A percentile compares a stretch with the other conserved stretches of the same genome.
Evolutionary conservation across 2,797 vertebrate species (phyloP).

Genomic region (Ctenochaetus hawaiiensis): DNA sequence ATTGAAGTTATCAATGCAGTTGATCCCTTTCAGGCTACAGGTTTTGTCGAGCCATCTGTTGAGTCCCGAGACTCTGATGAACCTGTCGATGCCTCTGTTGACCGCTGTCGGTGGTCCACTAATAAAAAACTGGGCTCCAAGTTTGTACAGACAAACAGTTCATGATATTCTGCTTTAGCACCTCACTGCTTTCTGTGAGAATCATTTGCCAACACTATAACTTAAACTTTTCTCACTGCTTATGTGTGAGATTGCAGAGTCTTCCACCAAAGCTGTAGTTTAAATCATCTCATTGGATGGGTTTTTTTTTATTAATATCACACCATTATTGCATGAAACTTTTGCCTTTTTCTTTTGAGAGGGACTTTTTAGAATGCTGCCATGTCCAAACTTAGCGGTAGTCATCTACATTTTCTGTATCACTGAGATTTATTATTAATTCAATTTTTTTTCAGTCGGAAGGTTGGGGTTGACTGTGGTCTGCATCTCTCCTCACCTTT

Average conservation of each 20-base stretch:
- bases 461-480: neutral
- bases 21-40: slow-evolving; percentile 7
- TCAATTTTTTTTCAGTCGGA: neutral
- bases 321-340: neutral
- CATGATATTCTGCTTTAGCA: neutral
- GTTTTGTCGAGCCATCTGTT: slow-evolving; percentile 13
- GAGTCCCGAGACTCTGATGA: slow-evolving; percentile 11
- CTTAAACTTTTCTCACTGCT: neutral
- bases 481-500: neutral
- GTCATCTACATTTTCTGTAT: neutral
- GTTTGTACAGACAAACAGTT: slow-evolving; percentile 2
- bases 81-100: slow-evolving; percentile 17
- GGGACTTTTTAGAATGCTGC: neutral
- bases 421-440: slow-evolving; percentile 5
- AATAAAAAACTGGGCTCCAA: neutral
- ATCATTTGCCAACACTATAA: neutral
- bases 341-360: neutral
- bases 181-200: neutral
- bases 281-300: no score
- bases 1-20: slow-evolving; percentile 16
- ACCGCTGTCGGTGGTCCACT: neutral
- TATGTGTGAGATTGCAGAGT: neutral
- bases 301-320: no score
- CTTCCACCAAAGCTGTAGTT: no score
- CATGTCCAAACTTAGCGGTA: neutral